These are phyloP conservation scores for Drosophila nannoptera DNA, from an alignment of 1,140 invertebrate genomes.

Conservation along the genomic window DNA sequence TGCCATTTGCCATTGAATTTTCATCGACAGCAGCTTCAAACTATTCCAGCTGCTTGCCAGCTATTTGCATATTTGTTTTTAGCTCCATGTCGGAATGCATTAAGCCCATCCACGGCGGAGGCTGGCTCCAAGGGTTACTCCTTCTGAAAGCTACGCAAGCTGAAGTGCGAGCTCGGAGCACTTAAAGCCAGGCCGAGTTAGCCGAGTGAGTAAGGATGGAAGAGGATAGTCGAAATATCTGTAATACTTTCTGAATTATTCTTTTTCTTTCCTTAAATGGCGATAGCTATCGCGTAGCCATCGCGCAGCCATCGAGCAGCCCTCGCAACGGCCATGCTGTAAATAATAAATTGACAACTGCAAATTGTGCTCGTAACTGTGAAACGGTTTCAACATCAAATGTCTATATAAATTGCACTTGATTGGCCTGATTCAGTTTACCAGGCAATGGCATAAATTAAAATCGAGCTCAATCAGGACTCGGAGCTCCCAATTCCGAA, in stretches of 20 bases:
- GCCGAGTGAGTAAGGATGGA: too few relatives aligned
- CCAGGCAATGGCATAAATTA: constrained; percentile 71
- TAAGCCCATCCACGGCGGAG: constrained; percentile 36
- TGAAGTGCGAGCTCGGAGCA: constrained; percentile 60
- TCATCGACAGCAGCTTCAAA: constrained; percentile 64
- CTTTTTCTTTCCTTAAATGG: too few relatives aligned
- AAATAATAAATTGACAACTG: constrained; percentile 70
- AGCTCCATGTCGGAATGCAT: constrained; percentile 67
- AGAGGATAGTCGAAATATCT: too few relatives aligned
- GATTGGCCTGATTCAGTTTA: constrained; percentile 69
- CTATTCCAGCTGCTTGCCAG: constrained; percentile 60
- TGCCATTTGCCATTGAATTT: constrained; percentile 70
- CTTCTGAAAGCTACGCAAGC: constrained; percentile 39
- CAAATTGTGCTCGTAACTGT: constrained; percentile 60
- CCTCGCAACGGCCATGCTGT: constrained; percentile 39
- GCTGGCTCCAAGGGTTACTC: constrained; percentile 28
- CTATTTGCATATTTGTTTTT: constrained; percentile 75
- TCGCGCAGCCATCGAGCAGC: background rate
- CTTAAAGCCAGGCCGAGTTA: too few relatives aligned
- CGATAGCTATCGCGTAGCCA: too few relatives aligned
- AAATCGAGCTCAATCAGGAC: constrained; percentile 37
- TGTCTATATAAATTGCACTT: constrained; percentile 78
- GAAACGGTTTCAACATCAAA: constrained; percentile 68
- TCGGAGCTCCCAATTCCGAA: background rate
- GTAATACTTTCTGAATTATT: too few relatives aligned